Evolutionary conservation across 2,113 vertebrate species (phyloP).

Genomic region (Psittacara wagleri): DNA sequence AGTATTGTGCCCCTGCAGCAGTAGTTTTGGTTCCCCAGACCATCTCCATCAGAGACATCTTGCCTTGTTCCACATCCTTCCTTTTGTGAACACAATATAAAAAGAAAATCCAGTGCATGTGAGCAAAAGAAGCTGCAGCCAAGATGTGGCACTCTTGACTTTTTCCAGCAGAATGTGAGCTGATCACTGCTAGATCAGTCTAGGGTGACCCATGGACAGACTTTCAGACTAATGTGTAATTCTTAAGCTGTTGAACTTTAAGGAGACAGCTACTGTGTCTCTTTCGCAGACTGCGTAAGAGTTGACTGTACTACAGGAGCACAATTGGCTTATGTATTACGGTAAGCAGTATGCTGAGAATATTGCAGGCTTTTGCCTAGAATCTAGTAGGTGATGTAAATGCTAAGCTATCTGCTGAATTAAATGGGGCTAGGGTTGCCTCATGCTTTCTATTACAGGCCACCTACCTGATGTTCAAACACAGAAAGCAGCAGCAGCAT

Average conservation of each 20-base stretch:
- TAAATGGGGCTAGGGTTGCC: background rate
- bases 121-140: background rate
- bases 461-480: constrained; percentile 28
- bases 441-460: background rate
- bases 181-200: background rate
- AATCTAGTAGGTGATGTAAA: background rate
- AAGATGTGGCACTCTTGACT: background rate
- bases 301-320: background rate
- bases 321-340: background rate
- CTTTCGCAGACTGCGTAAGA: background rate
- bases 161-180: background rate
- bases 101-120: background rate
- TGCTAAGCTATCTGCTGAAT: background rate
- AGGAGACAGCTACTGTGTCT: background rate
- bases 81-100: background rate
- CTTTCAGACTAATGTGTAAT: background rate
- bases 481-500: constrained; percentile 27
- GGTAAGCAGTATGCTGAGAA: background rate
- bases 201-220: background rate
- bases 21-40: background rate
- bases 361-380: background rate
- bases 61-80: background rate
- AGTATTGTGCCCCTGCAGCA: background rate
- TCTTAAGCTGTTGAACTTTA: background rate
- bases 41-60: background rate